Evolutionary conservation across 2,888 invertebrate species (phyloP).

Genomic region (Lasioglossum calceatum): DNA sequence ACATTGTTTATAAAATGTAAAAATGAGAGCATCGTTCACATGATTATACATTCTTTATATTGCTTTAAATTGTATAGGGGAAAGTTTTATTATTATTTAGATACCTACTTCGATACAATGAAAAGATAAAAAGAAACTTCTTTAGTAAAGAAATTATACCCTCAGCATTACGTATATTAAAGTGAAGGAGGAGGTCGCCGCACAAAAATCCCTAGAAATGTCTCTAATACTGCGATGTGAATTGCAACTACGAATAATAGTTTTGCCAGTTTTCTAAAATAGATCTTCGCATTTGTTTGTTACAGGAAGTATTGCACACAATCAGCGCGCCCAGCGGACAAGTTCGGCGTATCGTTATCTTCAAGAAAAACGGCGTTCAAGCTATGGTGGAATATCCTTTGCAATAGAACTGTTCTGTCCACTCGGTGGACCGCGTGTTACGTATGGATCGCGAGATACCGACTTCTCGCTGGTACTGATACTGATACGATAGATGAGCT

Average conservation of each 20-base stretch:
- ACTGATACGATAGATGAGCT: constrained; percentile 39
- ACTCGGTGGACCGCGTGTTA: constrained; percentile 40
- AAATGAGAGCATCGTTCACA: no score
- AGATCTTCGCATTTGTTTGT: constrained; percentile 84
- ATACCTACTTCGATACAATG: no score
- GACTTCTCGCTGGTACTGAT: constrained; percentile 22
- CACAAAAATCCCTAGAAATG: no score
- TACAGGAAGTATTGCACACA: constrained; percentile 99
- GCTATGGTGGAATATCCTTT: constrained; percentile 99
- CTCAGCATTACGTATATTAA: no score
- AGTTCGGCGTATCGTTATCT: constrained; percentile 98
- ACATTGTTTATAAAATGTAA: no score
- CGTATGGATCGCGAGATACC: constrained; percentile 21
- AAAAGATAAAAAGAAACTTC: no score
- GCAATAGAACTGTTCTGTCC: constrained; percentile 32
- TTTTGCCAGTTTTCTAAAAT: background rate
- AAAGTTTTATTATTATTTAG: no score
- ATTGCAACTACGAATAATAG: background rate
- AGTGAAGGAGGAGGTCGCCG: no score
- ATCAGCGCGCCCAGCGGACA: constrained; percentile 98
- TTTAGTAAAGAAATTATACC: no score
- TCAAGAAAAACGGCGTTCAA: constrained; percentile 99
- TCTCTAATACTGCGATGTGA: no score
- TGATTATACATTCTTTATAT: no score
- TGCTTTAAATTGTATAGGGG: no score